Percentiles rank a stretch among this genome's conserved stretches.
phyloP scores from a whole-genome alignment of 2,113 vertebrate species.

The Aramus guarauna region DNA sequence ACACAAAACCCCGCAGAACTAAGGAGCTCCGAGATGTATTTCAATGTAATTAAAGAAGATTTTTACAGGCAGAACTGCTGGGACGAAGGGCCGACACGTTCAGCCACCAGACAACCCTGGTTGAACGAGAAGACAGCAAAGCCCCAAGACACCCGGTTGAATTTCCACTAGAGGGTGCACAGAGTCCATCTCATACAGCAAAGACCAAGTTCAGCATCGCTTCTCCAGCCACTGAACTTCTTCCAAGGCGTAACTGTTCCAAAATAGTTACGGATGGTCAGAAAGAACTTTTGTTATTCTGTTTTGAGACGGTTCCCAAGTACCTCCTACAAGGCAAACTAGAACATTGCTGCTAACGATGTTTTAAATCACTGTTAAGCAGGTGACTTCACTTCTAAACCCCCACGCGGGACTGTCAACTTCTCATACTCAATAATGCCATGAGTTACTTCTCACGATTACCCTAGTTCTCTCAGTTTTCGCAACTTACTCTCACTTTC shows the following conservation, averaged over 20 bases:
- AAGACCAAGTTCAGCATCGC: rapidly evolving
- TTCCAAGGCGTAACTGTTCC: no score
- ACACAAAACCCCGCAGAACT: rapidly evolving
- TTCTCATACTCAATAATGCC: neutral
- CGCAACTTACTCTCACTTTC: neutral
- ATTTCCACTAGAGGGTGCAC: constrained; percentile 67
- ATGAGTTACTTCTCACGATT: neutral
- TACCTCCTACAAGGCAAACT: neutral
- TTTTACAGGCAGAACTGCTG: neutral
- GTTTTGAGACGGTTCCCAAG: neutral
- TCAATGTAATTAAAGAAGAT: neutral
- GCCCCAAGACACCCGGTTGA: neutral
- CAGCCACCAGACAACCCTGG: rapidly evolving
- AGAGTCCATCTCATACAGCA: neutral
- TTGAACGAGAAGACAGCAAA: neutral
- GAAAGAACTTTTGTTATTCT: neutral
- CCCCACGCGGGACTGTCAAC: no score
- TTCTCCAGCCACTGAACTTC: neutral
- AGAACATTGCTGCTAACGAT: neutral
- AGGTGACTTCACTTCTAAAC: neutral
- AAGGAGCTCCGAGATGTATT: neutral
- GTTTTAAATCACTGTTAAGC: neutral
- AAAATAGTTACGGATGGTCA: neutral
- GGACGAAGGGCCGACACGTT: rapidly evolving
- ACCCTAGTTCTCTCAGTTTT: neutral